phyloP scores from a whole-genome alignment of 2,113 vertebrate species.

The Dissostichus mawsoni region DNA sequence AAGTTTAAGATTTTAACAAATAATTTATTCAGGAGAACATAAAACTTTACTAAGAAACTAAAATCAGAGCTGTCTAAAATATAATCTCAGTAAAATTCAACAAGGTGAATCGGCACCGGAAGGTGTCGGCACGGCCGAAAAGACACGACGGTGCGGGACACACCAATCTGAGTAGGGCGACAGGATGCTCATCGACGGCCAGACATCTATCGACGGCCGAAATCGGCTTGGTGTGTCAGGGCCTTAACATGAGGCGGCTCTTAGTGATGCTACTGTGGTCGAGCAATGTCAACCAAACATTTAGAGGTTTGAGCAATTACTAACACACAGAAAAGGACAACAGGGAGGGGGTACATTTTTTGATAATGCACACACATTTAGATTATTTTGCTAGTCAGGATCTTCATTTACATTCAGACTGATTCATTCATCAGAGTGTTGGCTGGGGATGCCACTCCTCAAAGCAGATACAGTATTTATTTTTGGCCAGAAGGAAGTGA shows the following conservation, averaged over 20 bases:
- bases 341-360: background rate
- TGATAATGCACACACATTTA: background rate
- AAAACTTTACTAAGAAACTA: too few relatives aligned
- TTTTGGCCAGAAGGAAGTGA: conserved; percentile 6
- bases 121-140: too few relatives aligned
- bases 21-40: too few relatives aligned
- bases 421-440: conserved; percentile 24
- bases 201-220: too few relatives aligned
- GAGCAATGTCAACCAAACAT: conserved; percentile 29
- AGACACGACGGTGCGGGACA: too few relatives aligned
- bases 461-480: conserved; percentile 6
- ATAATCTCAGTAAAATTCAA: too few relatives aligned
- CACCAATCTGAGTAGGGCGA: too few relatives aligned
- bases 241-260: background rate
- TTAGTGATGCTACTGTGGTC: conserved; percentile 23
- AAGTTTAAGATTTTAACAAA: too few relatives aligned
- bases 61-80: too few relatives aligned
- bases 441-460: background rate
- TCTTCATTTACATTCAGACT: conserved; percentile 11
- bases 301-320: conserved; percentile 4
- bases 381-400: background rate
- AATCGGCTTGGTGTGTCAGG: too few relatives aligned
- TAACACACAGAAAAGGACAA: background rate
- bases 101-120: too few relatives aligned
- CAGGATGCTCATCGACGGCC: too few relatives aligned